Evolutionary conservation across 2,113 vertebrate genomes (phyloP).

Genomic region (Beaufortia kweichowensis): DNA sequence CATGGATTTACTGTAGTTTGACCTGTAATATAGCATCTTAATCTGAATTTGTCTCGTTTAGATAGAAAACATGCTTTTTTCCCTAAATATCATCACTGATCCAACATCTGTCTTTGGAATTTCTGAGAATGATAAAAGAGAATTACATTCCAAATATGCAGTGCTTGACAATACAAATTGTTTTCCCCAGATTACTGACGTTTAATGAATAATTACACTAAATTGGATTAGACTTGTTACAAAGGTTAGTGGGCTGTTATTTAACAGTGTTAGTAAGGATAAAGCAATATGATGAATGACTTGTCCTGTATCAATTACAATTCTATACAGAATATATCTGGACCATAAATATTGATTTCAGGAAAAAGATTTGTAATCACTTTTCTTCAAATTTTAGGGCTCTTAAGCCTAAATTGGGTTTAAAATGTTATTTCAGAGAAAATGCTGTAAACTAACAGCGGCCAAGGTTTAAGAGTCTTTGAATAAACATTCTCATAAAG

Average conservation of each 20-base stretch:
- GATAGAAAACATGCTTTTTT: constrained; percentile 6
- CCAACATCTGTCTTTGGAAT: not conserved
- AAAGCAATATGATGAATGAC: not conserved
- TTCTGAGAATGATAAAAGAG: constrained; percentile 1
- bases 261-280: not conserved
- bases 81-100: not conserved
- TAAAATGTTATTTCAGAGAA: constrained; percentile 16
- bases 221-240: not conserved
- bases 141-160: not conserved
- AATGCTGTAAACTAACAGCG: constrained; percentile 24
- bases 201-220: not conserved
- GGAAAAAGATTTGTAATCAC: no score
- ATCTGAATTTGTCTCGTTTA: constrained; percentile 1
- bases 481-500: constrained; percentile 72
- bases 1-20: not conserved
- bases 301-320: not conserved
- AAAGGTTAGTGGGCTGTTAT: not conserved
- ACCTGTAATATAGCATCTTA: constrained; percentile 21
- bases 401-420: constrained; percentile 28
- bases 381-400: no score
- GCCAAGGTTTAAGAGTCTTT: constrained; percentile 50
- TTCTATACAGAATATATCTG: not conserved
- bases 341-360: not conserved
- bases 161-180: not conserved
- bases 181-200: not conserved